Conservation (phyloP, 2,797 vertebrate genomes). For the Bufotes viridis region DNA sequence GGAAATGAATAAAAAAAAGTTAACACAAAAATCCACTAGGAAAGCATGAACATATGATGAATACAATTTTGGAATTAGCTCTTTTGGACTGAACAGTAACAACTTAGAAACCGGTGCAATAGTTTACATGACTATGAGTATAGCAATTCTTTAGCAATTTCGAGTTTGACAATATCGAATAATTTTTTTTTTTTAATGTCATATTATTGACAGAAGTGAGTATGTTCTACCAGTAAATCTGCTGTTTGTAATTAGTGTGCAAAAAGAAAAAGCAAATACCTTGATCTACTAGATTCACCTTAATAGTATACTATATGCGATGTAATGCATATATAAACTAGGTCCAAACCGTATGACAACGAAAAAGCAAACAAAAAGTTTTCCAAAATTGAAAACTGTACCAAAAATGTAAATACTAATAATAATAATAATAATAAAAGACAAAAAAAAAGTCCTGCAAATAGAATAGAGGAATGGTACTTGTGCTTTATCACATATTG, state of each 20-base stretch:
- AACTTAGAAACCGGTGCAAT: background rate
- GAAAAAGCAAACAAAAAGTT: background rate
- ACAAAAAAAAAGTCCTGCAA: background rate
- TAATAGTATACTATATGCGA: background rate
- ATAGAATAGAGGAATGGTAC: background rate
- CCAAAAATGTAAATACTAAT: too few relatives aligned
- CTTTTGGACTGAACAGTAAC: background rate
- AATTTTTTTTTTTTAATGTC: too few relatives aligned
- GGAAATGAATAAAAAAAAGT: background rate
- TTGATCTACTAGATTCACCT: background rate
- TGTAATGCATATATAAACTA: too few relatives aligned
- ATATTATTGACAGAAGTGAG: too few relatives aligned
- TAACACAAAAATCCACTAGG: conserved; percentile 1
- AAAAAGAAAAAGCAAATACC: background rate
- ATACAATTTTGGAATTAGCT: background rate
- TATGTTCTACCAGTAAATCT: background rate
- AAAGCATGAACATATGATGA: background rate
- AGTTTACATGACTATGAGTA: background rate
- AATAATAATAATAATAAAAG: background rate
- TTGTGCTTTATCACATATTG: too few relatives aligned
- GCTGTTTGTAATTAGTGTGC: background rate
- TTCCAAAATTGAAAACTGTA: background rate
- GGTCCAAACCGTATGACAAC: background rate
- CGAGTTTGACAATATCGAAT: too few relatives aligned
- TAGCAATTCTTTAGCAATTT: too few relatives aligned